Evolutionary conservation across 2,113 vertebrate genomes (phyloP).

Genomic region (Zapornia atra): DNA sequence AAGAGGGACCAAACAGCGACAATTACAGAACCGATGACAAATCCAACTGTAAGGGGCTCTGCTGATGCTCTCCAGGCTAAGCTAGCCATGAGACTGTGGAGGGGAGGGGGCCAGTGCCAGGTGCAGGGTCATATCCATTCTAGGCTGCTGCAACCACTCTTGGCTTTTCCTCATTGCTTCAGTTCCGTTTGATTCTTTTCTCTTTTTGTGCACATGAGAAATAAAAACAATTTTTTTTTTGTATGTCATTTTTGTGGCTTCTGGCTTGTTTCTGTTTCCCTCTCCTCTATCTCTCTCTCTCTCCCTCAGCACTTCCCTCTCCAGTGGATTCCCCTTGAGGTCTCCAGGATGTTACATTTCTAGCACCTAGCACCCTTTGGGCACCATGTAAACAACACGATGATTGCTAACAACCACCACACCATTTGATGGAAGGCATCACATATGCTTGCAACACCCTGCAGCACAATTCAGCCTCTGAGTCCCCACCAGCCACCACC

Average conservation of each 20-base stretch:
- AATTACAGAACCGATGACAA: neutral
- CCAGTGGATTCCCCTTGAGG: neutral
- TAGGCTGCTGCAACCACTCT: constrained; percentile 79
- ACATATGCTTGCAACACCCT: neutral
- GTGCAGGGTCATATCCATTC: constrained; percentile 31
- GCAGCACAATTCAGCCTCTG: neutral
- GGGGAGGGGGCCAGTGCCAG: neutral
- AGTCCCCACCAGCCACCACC: neutral
- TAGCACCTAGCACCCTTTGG: neutral
- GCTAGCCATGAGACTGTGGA: neutral
- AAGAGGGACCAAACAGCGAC: neutral
- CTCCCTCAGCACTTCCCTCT: neutral
- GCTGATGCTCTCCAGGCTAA: neutral
- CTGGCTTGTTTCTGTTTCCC: constrained; percentile 57
- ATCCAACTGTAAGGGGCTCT: neutral
- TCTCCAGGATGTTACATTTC: neutral
- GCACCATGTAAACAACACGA: neutral
- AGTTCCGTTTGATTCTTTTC: constrained; percentile 80
- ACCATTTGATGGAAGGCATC: rapidly evolving
- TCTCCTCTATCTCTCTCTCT: neutral
- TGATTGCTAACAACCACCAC: neutral
- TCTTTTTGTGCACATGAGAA: constrained; percentile 87
- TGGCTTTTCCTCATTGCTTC: constrained; percentile 85
- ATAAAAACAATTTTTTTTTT: constrained; percentile 87
- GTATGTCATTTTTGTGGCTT: constrained; percentile 78